phyloP scores from a whole-genome alignment of 2,888 invertebrate species.

The Latrodectus elegans region DNA sequence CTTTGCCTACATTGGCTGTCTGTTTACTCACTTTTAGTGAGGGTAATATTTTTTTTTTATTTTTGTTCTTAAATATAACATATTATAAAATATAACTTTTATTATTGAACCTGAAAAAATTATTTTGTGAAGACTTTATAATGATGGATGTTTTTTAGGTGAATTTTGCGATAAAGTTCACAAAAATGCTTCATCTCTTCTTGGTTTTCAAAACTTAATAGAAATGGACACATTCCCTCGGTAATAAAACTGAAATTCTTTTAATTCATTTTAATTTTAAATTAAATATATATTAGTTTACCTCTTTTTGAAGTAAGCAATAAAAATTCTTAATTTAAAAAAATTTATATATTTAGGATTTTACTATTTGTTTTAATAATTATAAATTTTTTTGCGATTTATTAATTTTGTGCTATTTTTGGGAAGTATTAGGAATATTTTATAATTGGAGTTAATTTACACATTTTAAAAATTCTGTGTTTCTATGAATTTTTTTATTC shows the following conservation, averaged over 20 bases:
- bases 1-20: constrained; percentile 62
- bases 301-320: too few species aligned
- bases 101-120: too few species aligned
- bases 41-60: constrained; percentile 38
- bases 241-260: constrained; percentile 9
- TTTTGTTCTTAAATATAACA: neutral
- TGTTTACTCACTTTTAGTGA: constrained; percentile 61
- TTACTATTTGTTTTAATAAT: too few species aligned
- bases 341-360: too few species aligned
- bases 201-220: constrained; percentile 62
- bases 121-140: too few species aligned
- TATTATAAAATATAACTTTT: neutral
- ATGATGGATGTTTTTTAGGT: constrained; percentile 25
- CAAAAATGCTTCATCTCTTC: constrained; percentile 55
- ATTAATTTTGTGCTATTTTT: too few species aligned
- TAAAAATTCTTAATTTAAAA: too few species aligned
- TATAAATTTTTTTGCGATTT: too few species aligned
- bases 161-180: constrained; percentile 63
- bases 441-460: too few species aligned
- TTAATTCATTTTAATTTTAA: neutral
- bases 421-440: too few species aligned
- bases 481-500: too few species aligned
- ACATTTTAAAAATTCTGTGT: too few species aligned
- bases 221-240: constrained; percentile 65
- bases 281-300: neutral